Percentiles rank a stretch among this genome's conserved stretches.
These are phyloP conservation scores for Plagiodera versicolora DNA, from an alignment of 2,888 invertebrate species.

Conservation along the genomic window DNA sequence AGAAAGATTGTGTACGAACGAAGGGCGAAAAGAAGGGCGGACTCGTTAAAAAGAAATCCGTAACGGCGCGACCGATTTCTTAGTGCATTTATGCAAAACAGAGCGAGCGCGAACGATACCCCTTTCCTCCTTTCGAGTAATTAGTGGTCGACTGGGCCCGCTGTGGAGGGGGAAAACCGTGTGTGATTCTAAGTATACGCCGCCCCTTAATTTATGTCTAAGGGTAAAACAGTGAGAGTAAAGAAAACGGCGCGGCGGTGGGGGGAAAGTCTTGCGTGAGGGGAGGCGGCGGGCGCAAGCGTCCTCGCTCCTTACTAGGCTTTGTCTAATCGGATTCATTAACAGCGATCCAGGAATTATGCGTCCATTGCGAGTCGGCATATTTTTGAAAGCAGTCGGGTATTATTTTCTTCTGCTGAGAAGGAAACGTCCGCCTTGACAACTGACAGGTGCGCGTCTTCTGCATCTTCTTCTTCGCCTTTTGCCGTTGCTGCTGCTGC, in stretches of 20 bases:
- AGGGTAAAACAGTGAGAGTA: conserved; percentile 57
- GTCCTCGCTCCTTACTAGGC: conserved; percentile 55
- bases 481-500: conserved; percentile 32
- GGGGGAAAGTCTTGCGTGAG: conserved; percentile 43
- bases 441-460: conserved; percentile 44
- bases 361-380: conserved; percentile 59
- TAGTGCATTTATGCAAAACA: conserved; percentile 56
- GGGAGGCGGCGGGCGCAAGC: conserved; percentile 52
- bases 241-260: conserved; percentile 42
- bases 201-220: conserved; percentile 58
- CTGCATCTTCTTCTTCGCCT: conserved; percentile 35
- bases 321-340: conserved; percentile 64
- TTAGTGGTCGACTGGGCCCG: conserved; percentile 54
- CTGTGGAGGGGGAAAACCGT: conserved; percentile 51
- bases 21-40: conserved; percentile 48
- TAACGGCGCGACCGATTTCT: conserved; percentile 46
- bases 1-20: conserved; percentile 40
- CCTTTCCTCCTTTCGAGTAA: conserved; percentile 51
- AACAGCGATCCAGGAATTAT: conserved; percentile 61
- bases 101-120: conserved; percentile 41
- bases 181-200: conserved; percentile 57
- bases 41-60: conserved; percentile 46
- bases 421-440: conserved; percentile 46
- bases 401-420: conserved; percentile 47
- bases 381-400: conserved; percentile 58